Percentiles rank a stretch among this genome's conserved stretches.
Evolutionary conservation across 2,113 vertebrate genomes (phyloP).

Genomic region (Urocynchramus pylzowi): DNA sequence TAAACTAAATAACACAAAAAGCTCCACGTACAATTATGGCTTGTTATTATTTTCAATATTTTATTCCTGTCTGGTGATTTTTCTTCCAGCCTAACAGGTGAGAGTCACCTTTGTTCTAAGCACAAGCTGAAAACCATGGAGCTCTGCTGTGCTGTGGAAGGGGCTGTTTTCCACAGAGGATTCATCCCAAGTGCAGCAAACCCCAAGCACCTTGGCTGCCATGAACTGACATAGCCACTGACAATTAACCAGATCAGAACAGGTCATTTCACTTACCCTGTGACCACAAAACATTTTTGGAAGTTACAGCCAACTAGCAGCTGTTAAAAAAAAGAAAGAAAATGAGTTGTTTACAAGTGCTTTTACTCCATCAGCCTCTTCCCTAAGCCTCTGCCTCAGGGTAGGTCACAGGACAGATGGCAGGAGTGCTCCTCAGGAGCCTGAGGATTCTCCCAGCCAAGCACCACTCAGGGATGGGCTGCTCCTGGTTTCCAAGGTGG

Average conservation of each 20-base stretch:
- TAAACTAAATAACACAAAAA: neutral
- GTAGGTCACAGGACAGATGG: neutral
- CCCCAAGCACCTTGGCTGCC: neutral
- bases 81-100: neutral
- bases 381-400: neutral
- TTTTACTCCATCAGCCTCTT: neutral
- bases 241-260: neutral
- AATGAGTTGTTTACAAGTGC: neutral
- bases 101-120: neutral
- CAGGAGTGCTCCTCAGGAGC: neutral
- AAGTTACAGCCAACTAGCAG: neutral
- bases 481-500: neutral
- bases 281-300: neutral
- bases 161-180: neutral
- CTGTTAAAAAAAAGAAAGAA: neutral
- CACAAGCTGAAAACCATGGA: neutral
- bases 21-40: neutral
- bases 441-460: neutral
- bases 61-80: neutral
- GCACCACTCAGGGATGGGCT: neutral
- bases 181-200: neutral
- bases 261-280: neutral
- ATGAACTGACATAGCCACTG: neutral
- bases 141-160: neutral
- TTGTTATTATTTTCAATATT: neutral